Percentiles rank a stretch among this genome's conserved stretches.
These are phyloP conservation scores for Amazona vittata DNA, from an alignment of 2,113 vertebrate species.

Conservation along the genomic window DNA sequence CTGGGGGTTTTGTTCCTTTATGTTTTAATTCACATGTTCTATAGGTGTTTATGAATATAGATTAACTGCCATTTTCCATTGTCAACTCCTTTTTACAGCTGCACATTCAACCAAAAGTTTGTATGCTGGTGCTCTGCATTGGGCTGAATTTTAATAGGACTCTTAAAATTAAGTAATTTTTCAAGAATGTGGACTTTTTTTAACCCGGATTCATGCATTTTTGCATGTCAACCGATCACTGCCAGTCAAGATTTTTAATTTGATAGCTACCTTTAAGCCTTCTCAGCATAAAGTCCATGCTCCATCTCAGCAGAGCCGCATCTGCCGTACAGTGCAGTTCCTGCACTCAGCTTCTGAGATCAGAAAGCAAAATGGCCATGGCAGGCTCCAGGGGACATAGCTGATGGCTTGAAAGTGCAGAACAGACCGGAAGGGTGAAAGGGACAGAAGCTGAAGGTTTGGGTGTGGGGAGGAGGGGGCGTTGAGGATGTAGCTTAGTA, in stretches of 20 bases:
- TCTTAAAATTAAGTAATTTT: neutral
- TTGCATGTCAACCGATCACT: neutral
- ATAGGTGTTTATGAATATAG: neutral
- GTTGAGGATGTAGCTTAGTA: neutral
- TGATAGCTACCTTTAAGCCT: neutral
- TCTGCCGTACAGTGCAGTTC: neutral
- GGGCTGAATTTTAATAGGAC: neutral
- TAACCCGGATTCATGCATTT: neutral
- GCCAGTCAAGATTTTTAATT: neutral
- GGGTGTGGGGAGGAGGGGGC: neutral
- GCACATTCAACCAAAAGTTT: neutral
- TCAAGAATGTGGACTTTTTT: neutral
- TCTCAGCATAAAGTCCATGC: rapidly evolving
- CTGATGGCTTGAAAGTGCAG: neutral
- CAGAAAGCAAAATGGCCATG: neutral
- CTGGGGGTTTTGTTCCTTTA: neutral
- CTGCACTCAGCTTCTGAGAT: neutral
- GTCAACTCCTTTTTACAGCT: neutral
- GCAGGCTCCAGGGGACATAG: rapidly evolving
- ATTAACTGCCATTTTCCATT: neutral
- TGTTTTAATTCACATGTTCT: neutral
- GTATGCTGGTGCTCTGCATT: neutral
- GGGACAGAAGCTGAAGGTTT: neutral
- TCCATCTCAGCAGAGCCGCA: neutral
- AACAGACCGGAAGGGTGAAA: neutral